Conservation (phyloP, 2,888 invertebrate species). For the Tiliacea aurago region DNA sequence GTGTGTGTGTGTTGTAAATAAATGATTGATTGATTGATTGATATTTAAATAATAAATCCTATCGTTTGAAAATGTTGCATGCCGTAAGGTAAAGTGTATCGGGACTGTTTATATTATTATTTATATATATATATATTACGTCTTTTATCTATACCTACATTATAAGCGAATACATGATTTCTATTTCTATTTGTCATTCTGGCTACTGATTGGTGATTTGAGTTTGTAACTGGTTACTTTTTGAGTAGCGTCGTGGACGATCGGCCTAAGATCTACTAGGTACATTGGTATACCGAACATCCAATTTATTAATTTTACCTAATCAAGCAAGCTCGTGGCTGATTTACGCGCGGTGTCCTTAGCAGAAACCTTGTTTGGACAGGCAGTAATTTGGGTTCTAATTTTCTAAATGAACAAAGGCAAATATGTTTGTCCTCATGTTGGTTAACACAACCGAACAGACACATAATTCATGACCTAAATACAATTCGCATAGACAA, state of each 20-base stretch:
- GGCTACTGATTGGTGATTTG: background rate
- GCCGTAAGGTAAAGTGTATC: no score
- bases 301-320: background rate
- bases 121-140: no score
- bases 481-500: background rate
- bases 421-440: slow-evolving; percentile 26
- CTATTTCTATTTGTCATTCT: background rate
- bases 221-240: background rate
- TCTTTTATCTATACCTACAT: no score
- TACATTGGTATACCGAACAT: background rate
- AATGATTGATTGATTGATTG: no score
- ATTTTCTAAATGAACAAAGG: slow-evolving; percentile 9
- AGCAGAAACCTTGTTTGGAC: slow-evolving; percentile 18
- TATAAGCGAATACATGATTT: no score
- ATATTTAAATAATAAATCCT: no score
- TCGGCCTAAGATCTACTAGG: background rate
- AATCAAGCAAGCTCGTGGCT: background rate
- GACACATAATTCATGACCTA: background rate
- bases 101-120: no score
- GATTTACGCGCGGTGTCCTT: slow-evolving; percentile 14
- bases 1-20: no score
- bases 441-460: background rate
- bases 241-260: background rate
- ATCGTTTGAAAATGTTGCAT: no score
- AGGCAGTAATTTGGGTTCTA: slow-evolving; percentile 18